Evolutionary conservation across 2,888 invertebrate genomes (phyloP).

Genomic region (Callyntrura guangdongensis): DNA sequence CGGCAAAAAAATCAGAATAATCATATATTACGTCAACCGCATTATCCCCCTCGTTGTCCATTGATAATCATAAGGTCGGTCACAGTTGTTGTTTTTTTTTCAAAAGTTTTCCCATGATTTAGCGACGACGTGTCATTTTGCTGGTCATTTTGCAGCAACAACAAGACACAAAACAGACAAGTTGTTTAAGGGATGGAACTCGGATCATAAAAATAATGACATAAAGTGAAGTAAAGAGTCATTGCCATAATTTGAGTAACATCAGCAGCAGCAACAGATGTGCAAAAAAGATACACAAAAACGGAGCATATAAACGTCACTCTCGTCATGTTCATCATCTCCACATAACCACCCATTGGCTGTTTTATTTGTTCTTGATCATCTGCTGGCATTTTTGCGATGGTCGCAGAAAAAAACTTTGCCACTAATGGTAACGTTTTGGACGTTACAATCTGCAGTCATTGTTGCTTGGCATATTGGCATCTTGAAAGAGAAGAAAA

Average conservation of each 20-base stretch:
- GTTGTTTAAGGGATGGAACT: not conserved
- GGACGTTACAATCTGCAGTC: too few species aligned
- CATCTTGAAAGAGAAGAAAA: not conserved
- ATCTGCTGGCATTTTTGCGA: slow-evolving; percentile 4
- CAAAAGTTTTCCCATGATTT: too few species aligned
- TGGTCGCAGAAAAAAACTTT: not conserved
- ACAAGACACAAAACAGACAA: not conserved
- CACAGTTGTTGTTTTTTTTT: not conserved
- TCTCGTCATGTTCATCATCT: slow-evolving; percentile 41
- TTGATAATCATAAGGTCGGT: not conserved
- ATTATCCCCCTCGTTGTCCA: not conserved
- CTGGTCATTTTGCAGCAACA: not conserved
- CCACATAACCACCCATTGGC: not conserved
- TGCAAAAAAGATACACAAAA: slow-evolving; percentile 4
- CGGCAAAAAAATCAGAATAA: too few species aligned
- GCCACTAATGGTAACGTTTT: too few species aligned
- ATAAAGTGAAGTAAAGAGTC: slow-evolving; percentile 11
- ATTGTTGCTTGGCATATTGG: not conserved
- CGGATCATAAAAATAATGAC: slow-evolving; percentile 1
- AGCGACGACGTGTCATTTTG: too few species aligned
- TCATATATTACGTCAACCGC: not conserved
- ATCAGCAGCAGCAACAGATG: slow-evolving; percentile 17
- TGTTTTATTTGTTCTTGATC: not conserved
- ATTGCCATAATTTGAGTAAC: not conserved
- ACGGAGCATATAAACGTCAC: slow-evolving; percentile 27